Evolutionary conservation across 2,888 invertebrate species (phyloP), one percentile per base, ranked within the genome.

Genomic region (Phorcus lineatus): DNA sequence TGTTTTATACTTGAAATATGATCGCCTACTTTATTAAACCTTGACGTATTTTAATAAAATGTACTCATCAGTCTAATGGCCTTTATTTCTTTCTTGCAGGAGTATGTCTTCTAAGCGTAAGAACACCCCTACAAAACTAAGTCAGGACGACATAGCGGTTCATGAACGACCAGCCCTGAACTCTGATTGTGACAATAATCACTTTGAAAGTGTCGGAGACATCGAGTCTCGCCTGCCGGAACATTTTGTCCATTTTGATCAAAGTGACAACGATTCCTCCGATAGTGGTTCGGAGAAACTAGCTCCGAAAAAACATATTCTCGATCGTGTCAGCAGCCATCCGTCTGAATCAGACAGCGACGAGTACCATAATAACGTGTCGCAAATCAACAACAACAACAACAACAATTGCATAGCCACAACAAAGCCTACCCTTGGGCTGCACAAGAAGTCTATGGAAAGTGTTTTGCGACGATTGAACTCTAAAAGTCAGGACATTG

Each of bases 101-200:
- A 97, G 96, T 95, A 97, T 97, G 97, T 97, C 97, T 95, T 97
- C 97, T 95, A 97, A 97, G 96, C 96, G 97, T 94, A 97, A 97
- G 95, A 97, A 97, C 94, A 97, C 97, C 94, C 97, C 97, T 94
- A 97, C 97, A 91, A 97, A 97, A 95, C 95, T 97, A 94, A 95
- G 95, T 93, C 97, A 97, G 96, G 96, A 95, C 94, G 91, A 94
- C 86, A 84, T 88, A 80, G 47, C 47, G 47, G 85, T 86, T 81
- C 85, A 81, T 74, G 87, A 89, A 40, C 84, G 86, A 80, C 85
- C 82, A 82, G 86, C 84, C 80, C 80, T 83, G 67, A 80, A 74
- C 62, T 31, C 75, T 54, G 83, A 82, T 62, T 78, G 78, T 77
- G 82, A 83, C 67, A 77, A 77, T 75, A 86, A 85, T 79, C 83